Conservation (phyloP, 2,797 vertebrate species). For the Paratrypauchen microcephalus region DNA sequence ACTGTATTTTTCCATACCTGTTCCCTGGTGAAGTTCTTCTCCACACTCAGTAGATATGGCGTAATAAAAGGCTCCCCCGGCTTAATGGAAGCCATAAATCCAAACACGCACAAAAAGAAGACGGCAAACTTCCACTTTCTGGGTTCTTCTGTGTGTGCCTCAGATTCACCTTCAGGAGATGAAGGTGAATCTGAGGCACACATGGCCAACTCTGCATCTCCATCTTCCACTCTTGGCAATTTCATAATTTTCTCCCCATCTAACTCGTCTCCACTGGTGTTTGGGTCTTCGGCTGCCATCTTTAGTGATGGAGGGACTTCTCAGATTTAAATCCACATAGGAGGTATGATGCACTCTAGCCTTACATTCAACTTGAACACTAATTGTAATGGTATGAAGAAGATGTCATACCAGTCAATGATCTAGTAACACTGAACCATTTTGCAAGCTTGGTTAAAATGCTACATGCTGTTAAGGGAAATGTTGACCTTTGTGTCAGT, state of each 20-base stretch:
- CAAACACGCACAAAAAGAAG: conserved; percentile 88
- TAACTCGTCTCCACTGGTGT: conserved; percentile 13
- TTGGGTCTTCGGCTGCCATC: conserved; percentile 43
- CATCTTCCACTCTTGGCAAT: not conserved
- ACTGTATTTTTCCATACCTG: conserved; percentile 71
- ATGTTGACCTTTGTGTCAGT: conserved; percentile 69
- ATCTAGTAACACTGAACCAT: not conserved
- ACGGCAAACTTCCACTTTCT: conserved; percentile 81
- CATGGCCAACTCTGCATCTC: conserved; percentile 24
- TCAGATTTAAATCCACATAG: conserved; percentile 39
- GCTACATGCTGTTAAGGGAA: conserved; percentile 42
- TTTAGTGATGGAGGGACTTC: not conserved
- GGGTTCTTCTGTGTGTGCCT: conserved; percentile 17
- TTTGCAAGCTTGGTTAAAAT: conserved; percentile 43
- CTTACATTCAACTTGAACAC: not conserved
- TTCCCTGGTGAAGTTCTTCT: conserved; percentile 87
- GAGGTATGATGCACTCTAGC: not conserved
- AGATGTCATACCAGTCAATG: conserved; percentile 19
- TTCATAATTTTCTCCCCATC: conserved; percentile 32
- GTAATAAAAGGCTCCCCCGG: conserved; percentile 96
- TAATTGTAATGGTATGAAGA: not conserved
- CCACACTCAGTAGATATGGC: conserved; percentile 79
- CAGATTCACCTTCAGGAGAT: conserved; percentile 12
- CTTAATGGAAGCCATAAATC: conserved; percentile 89
- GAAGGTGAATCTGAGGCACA: not conserved